These are phyloP conservation scores for Erithacus rubecula DNA, from an alignment of 2,797 vertebrate species.

Conservation along the genomic window DNA sequence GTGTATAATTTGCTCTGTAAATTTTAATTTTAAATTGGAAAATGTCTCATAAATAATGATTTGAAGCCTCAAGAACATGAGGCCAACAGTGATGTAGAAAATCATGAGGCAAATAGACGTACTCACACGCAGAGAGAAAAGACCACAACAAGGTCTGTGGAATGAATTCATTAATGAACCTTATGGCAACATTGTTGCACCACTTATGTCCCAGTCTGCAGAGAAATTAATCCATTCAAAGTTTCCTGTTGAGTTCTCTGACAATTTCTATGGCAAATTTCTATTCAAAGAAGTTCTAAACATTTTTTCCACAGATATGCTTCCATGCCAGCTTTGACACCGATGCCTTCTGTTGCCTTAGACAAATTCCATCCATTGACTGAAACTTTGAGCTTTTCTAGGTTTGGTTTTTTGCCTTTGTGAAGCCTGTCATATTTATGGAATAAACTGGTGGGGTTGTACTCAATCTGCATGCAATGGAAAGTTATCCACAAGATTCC, in stretches of 20 bases:
- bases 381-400: background rate
- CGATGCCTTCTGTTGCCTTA: background rate
- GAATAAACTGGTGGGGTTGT: background rate
- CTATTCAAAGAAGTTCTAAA: background rate
- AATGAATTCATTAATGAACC: background rate
- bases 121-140: background rate
- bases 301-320: background rate
- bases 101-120: background rate
- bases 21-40: slow-evolving; percentile 44
- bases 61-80: background rate
- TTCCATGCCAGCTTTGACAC: background rate
- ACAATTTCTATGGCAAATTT: background rate
- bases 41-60: background rate
- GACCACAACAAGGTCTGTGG: background rate
- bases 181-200: background rate
- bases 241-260: background rate
- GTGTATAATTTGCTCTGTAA: background rate
- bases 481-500: background rate
- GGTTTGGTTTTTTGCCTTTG: background rate
- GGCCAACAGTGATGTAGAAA: background rate
- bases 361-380: background rate
- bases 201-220: background rate
- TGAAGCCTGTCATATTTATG: background rate
- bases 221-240: background rate
- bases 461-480: background rate